Conservation (phyloP, 2,797 vertebrate genomes). For the Eidolon dupreanum region DNA sequence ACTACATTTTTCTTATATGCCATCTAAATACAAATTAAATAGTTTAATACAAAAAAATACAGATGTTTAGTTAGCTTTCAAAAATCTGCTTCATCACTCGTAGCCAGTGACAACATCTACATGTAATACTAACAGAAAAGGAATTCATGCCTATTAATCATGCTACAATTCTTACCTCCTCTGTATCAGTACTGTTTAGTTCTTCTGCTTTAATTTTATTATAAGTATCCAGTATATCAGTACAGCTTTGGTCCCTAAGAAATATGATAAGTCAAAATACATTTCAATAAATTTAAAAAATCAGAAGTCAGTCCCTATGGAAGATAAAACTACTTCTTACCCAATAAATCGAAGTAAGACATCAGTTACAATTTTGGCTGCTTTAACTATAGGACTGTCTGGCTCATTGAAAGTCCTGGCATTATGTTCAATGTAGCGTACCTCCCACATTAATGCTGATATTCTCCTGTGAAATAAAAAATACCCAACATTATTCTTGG, state of each 20-base stretch:
- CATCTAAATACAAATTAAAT: background rate
- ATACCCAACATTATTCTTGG: background rate
- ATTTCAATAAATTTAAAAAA: background rate
- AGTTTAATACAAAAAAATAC: constrained; percentile 21
- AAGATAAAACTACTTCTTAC: constrained; percentile 83
- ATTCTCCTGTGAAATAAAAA: constrained; percentile 90
- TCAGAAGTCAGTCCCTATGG: background rate
- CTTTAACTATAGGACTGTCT: constrained; percentile 96
- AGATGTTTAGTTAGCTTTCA: background rate
- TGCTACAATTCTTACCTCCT: constrained; percentile 85
- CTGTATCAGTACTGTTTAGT: constrained; percentile 92
- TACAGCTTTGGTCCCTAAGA: constrained; percentile 95
- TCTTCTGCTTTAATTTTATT: constrained; percentile 93
- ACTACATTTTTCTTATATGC: background rate
- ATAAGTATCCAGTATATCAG: constrained; percentile 94
- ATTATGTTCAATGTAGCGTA: constrained; percentile 98
- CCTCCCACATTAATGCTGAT: constrained; percentile 99
- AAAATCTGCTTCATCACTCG: constrained; percentile 12
- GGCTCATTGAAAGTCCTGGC: constrained; percentile 99
- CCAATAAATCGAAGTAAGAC: constrained; percentile 96
- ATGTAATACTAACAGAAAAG: constrained; percentile 32
- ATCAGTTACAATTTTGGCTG: constrained; percentile 96
- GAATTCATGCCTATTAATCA: background rate
- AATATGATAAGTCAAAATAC: constrained; percentile 65
- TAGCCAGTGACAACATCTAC: background rate